A percentile compares a stretch with the other conserved stretches of the same genome.
Conservation (phyloP, 2,113 vertebrate species). For the Psittacus erithacus region DNA sequence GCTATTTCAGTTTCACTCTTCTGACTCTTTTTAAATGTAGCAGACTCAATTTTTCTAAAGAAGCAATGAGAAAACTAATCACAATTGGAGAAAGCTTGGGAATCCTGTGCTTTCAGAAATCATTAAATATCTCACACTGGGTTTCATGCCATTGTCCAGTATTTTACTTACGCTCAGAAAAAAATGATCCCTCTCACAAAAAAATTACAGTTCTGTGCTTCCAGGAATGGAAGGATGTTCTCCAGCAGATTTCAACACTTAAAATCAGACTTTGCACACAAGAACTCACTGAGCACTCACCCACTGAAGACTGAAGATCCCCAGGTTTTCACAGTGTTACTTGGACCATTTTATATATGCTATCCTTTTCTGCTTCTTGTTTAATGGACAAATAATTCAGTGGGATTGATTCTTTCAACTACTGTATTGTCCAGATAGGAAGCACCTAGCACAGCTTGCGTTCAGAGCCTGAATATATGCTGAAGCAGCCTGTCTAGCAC, state of each 20-base stretch:
- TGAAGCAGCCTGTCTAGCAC: not conserved
- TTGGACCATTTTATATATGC: not conserved
- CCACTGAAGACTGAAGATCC: not conserved
- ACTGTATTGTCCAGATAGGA: not conserved
- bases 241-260: not conserved
- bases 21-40: slow-evolving; percentile 31
- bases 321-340: not conserved
- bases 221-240: not conserved
- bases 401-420: not conserved
- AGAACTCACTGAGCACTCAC: not conserved
- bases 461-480: not conserved
- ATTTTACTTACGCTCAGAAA: not conserved
- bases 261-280: not conserved
- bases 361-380: not conserved
- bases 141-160: not conserved
- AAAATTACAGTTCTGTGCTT: not conserved
- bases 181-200: not conserved
- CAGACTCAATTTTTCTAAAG: slow-evolving; percentile 71
- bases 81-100: not conserved
- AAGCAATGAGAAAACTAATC: not conserved
- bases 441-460: not conserved
- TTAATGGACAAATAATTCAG: not conserved
- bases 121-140: not conserved
- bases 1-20: slow-evolving; percentile 12
- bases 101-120: not conserved